Base-by-base conservation (phyloP, 2,797 vertebrate species). In the Girardinus metallicus region DNA sequence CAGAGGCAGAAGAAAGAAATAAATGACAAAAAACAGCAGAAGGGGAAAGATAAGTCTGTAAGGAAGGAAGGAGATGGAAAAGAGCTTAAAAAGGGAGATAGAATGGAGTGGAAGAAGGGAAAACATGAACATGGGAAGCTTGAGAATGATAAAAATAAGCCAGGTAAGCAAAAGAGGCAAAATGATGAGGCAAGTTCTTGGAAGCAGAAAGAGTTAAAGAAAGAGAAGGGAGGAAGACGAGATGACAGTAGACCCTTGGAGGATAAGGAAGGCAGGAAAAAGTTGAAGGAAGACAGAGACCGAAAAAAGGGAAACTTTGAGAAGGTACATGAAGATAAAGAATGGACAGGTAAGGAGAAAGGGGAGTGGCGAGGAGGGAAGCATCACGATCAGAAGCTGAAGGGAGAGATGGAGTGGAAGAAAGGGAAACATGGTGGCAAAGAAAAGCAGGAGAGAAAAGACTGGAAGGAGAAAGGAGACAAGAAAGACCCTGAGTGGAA, bases 191-290 rank as follows among this genome's bases (percentile, higher is more conserved):
- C 64, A 44, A 88, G 85, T 57, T 84, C 82, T 13, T 11, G 73
- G 81, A 92, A 90, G 36, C 89, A 88, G 68, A 92, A 90, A 72
- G 91, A 92, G 9, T 21, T 64, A 86, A 94, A 93, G 78, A 92
- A 90, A 77, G 93, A 88, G 13, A 93, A 92, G 49, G 31, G n/a
- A 4, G 83, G 70, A 49, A 83, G 87, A 83, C 90, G 89, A 3
- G 91, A 94, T 41, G 90, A 90, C 11, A 87, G 90, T 34, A 92
- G 88, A 80, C 5, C 73, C 0, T 90, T 90, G 92, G 92, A 92
- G 74, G 83, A 84, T 11, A 85, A 62, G 36, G 85, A 87, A 64
- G 83, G 77, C 4, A 89, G 84, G 68, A 92, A 79, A 80, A 84
- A 83, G 68, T 13, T n/a, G 53, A 88, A 83, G 39, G 85, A 84